A percentile compares a stretch with the other conserved stretches of the same genome.
These are phyloP conservation scores for Lasioglossum figueresi DNA, from an alignment of 2,888 invertebrate genomes.

Conservation along the genomic window DNA sequence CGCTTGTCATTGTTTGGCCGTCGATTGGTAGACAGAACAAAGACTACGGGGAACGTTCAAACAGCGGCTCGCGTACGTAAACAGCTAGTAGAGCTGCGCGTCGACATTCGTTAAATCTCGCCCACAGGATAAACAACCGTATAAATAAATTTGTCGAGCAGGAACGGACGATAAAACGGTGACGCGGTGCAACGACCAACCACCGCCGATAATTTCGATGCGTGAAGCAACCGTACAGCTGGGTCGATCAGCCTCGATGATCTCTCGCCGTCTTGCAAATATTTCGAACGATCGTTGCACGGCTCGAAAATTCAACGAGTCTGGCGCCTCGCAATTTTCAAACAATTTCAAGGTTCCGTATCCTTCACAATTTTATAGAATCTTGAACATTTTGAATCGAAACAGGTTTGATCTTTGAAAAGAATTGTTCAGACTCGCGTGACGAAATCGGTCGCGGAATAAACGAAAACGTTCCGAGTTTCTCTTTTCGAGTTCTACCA, in stretches of 20 bases:
- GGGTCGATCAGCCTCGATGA: neutral
- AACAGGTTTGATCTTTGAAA: neutral
- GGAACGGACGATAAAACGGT: slow-evolving; percentile 21
- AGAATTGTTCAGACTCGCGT: neutral
- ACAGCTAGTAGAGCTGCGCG: slow-evolving; percentile 24
- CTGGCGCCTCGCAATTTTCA: neutral
- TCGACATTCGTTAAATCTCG: slow-evolving; percentile 43
- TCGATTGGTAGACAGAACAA: slow-evolving; percentile 32
- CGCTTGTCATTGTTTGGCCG: slow-evolving; percentile 29
- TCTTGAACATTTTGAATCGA: too few species aligned
- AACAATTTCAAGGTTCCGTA: neutral
- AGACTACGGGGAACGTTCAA: slow-evolving; percentile 34
- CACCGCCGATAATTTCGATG: slow-evolving; percentile 22
- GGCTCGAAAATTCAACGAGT: neutral
- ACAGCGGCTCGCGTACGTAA: slow-evolving; percentile 45
- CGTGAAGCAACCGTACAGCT: neutral
- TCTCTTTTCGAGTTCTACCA: slow-evolving; percentile 3
- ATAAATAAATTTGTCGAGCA: slow-evolving; percentile 48
- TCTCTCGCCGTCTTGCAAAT: neutral
- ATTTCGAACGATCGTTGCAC: neutral
- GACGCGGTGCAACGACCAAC: slow-evolving; percentile 21
- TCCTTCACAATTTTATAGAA: neutral
- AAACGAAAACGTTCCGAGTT: neutral
- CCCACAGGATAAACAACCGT: slow-evolving; percentile 32
- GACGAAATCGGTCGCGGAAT: neutral